Conservation (phyloP, 2,797 vertebrate genomes). For the Nyctibius grandis region DNA sequence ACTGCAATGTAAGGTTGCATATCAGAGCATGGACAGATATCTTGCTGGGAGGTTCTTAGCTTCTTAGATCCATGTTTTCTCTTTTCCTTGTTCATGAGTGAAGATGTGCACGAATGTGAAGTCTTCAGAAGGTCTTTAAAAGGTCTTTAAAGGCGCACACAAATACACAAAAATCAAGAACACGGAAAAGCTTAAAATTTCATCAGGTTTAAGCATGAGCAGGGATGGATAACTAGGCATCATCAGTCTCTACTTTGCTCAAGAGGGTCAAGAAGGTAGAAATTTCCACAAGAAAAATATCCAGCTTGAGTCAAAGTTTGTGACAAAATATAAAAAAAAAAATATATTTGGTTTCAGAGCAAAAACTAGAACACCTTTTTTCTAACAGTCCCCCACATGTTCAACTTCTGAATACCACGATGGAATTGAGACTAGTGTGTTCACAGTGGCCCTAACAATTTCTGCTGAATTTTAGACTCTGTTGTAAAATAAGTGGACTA, state of each 20-base stretch:
- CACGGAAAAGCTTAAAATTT: neutral
- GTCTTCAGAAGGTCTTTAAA: neutral
- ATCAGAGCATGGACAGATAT: neutral
- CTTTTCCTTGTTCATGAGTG: neutral
- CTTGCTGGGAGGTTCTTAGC: neutral
- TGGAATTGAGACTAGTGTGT: neutral
- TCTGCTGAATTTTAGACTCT: neutral
- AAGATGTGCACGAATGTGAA: neutral
- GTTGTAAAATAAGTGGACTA: neutral
- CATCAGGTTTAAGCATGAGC: neutral
- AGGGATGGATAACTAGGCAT: neutral
- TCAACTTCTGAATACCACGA: neutral
- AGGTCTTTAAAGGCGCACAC: neutral
- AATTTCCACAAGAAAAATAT: neutral
- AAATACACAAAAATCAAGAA: neutral
- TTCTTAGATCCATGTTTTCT: neutral
- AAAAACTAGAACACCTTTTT: neutral
- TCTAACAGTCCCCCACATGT: neutral
- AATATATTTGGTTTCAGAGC: neutral
- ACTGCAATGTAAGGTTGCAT: neutral
- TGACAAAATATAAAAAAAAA: neutral
- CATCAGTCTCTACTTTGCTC: neutral
- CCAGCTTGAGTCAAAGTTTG: neutral
- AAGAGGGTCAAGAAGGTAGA: rapidly evolving
- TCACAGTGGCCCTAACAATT: neutral